Evolutionary conservation across 2,888 invertebrate species (phyloP).

Genomic region (Caenorhabditis uteleia): DNA sequence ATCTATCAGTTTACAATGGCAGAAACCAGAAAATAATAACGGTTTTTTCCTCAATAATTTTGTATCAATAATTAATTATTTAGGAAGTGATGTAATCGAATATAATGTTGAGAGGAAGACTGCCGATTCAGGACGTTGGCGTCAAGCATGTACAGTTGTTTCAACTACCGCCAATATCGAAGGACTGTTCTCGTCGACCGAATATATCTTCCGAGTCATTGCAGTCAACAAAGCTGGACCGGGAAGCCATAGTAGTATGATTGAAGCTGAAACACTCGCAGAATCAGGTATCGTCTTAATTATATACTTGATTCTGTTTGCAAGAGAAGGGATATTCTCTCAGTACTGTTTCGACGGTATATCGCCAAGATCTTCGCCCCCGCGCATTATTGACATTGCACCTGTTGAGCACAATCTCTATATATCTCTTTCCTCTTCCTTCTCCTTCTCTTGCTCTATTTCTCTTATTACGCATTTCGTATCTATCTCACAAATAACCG

Average conservation of each 20-base stretch:
- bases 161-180: conserved; percentile 11
- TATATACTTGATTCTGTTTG: too few species aligned
- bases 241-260: conserved; percentile 28
- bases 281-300: background rate
- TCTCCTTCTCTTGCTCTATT: conserved; percentile 1
- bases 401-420: conserved; percentile 9
- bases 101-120: conserved; percentile 53
- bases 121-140: conserved; percentile 43
- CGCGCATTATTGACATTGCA: conserved; percentile 31
- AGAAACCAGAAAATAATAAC: conserved; percentile 20
- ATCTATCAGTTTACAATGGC: conserved; percentile 25
- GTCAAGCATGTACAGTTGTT: conserved; percentile 38
- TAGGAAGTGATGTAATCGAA: conserved; percentile 31
- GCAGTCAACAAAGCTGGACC: conserved; percentile 46
- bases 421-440: conserved; percentile 11
- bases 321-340: too few species aligned
- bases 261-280: conserved; percentile 42
- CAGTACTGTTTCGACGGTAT: too few species aligned
- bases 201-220: conserved; percentile 51
- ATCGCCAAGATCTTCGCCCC: conserved; percentile 23
- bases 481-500: too few species aligned
- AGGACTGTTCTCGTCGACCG: conserved; percentile 49
- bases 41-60: conserved; percentile 3
- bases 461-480: too few species aligned
- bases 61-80: too few species aligned